Percentiles rank a stretch among this genome's conserved stretches.
Evolutionary conservation across 1,140 invertebrate genomes (phyloP).

Genomic region (Drosophila funebris): DNA sequence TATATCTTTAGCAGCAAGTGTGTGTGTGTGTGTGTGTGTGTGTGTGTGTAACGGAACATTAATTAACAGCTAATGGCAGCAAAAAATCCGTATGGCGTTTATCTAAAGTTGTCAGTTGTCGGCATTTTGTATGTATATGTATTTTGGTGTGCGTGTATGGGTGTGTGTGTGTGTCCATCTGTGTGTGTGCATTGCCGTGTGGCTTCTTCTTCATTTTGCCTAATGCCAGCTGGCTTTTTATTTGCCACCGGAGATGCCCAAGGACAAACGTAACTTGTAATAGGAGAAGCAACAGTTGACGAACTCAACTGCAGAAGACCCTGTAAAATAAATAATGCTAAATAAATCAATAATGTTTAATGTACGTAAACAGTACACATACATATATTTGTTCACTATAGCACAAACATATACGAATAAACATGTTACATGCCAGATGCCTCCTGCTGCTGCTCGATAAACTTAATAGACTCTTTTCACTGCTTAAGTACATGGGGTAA

Average conservation of each 20-base stretch:
- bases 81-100: conserved; percentile 53
- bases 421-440: no score
- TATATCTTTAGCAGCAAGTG: not conserved
- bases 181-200: not conserved
- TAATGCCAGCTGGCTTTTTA: conserved; percentile 49
- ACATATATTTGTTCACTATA: no score
- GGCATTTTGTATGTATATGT: conserved; percentile 37
- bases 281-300: no score
- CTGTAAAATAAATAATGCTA: no score
- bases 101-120: conserved; percentile 68
- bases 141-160: not conserved
- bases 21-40: conserved; percentile 2
- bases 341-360: no score
- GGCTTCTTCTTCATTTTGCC: not conserved
- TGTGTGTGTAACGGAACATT: conserved; percentile 51
- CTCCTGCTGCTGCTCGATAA: no score
- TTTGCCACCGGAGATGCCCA: conserved; percentile 19
- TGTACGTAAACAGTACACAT: no score
- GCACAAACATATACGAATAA: no score
- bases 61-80: conserved; percentile 60
- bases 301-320: no score
- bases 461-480: no score
- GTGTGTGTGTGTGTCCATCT: conserved; percentile 8
- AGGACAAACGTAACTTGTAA: no score
- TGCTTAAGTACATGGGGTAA: no score